A percentile compares a stretch with the other conserved stretches of the same genome.
These are phyloP conservation scores for Perdita meconis DNA, from an alignment of 2,888 invertebrate genomes.

Conservation along the genomic window DNA sequence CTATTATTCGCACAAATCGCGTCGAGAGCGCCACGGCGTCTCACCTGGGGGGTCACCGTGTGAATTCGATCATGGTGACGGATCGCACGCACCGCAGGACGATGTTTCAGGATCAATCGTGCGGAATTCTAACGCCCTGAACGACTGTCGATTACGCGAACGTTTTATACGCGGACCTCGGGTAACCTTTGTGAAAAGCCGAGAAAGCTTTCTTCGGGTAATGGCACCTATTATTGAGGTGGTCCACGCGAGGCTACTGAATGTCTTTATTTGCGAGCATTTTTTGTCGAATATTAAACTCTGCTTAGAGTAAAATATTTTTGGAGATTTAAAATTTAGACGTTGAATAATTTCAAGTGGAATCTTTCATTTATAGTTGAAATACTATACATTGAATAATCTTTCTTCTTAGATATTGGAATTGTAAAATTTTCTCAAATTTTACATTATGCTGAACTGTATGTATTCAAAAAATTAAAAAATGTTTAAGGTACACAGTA, in stretches of 20 bases:
- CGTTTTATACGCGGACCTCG: background rate
- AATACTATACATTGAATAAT: too few relatives aligned
- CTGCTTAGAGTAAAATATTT: too few relatives aligned
- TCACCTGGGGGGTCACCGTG: constrained; percentile 62
- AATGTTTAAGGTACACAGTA: too few relatives aligned
- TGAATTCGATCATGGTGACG: constrained; percentile 58
- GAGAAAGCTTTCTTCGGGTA: constrained; percentile 12
- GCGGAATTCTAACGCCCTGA: constrained; percentile 26
- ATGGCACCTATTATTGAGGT: background rate
- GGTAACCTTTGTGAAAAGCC: constrained; percentile 13
- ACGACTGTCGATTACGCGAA: constrained; percentile 24
- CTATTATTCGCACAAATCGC: constrained; percentile 67
- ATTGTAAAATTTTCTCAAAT: too few relatives aligned
- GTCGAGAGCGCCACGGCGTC: constrained; percentile 52
- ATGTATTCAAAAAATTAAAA: too few relatives aligned
- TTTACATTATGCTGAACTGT: too few relatives aligned
- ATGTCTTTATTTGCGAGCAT: background rate
- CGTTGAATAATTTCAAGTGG: background rate
- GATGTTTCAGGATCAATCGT: constrained; percentile 34
- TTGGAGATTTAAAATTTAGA: background rate
- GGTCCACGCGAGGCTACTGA: background rate
- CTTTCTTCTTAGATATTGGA: too few relatives aligned
- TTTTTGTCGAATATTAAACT: too few relatives aligned
- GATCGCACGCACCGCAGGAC: constrained; percentile 17
- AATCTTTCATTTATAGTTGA: too few relatives aligned